These are phyloP conservation scores for Hydriomena furcata DNA, from an alignment of 2,888 invertebrate species.

Conservation along the genomic window DNA sequence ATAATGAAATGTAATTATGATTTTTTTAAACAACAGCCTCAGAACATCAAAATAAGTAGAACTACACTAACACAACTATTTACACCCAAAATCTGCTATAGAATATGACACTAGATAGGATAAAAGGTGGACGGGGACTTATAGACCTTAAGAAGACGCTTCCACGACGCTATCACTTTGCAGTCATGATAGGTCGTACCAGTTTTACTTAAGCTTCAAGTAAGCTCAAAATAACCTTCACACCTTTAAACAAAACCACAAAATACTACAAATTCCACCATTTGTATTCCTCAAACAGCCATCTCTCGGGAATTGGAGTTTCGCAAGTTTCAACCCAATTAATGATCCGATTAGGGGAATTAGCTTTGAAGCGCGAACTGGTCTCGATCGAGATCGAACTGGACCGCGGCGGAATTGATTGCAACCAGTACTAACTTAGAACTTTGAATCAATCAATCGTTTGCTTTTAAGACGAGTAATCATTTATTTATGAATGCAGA, in stretches of 20 bases:
- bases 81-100: too few species aligned
- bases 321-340: constrained; percentile 72
- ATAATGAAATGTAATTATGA: too few species aligned
- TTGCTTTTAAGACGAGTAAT: constrained; percentile 1
- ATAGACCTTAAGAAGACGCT: too few species aligned
- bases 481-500: neutral
- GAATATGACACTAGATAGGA: too few species aligned
- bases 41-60: too few species aligned
- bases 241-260: constrained; percentile 11
- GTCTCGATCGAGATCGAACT: constrained; percentile 31
- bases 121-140: too few species aligned
- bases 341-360: constrained; percentile 77
- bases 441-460: neutral
- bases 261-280: constrained; percentile 10
- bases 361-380: constrained; percentile 68
- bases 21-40: too few species aligned
- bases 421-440: constrained; percentile 4
- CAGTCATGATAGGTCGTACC: neutral
- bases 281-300: constrained; percentile 24
- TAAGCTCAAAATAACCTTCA: constrained; percentile 3
- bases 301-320: constrained; percentile 62
- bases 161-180: neutral
- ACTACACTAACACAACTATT: too few species aligned
- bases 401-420: constrained; percentile 13
- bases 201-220: too few species aligned